Evolutionary conservation across 1,140 invertebrate genomes (phyloP).

Genomic region (Ruditapes philippinarum): DNA sequence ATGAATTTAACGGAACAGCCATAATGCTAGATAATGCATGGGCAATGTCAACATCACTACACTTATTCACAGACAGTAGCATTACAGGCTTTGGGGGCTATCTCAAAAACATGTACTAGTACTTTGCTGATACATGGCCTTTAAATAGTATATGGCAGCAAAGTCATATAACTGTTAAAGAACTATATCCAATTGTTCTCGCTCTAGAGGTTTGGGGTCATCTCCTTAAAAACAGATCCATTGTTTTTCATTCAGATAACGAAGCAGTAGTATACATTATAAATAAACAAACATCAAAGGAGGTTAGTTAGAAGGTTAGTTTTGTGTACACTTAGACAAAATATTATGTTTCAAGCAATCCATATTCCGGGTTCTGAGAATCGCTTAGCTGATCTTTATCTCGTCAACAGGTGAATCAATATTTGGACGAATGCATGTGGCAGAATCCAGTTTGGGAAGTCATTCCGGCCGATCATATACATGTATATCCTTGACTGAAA

Average conservation of each 20-base stretch:
- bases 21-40: slow-evolving; percentile 44
- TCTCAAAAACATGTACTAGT: background rate
- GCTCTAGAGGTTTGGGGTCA: slow-evolving; percentile 17
- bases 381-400: slow-evolving; percentile 17
- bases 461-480: background rate
- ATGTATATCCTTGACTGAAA: background rate
- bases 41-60: background rate
- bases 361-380: slow-evolving; percentile 43
- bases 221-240: background rate
- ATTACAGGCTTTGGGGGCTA: background rate
- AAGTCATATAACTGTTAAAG: slow-evolving; percentile 23
- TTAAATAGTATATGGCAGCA: background rate
- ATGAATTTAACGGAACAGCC: slow-evolving; percentile 27
- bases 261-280: slow-evolving; percentile 5
- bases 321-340: background rate
- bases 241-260: slow-evolving; percentile 54
- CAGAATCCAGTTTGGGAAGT: background rate
- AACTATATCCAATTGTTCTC: slow-evolving; percentile 18
- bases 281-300: slow-evolving; percentile 7
- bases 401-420: slow-evolving; percentile 15
- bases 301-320: slow-evolving; percentile 6
- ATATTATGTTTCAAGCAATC: background rate
- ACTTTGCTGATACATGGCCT: background rate
- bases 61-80: slow-evolving; percentile 22
- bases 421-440: background rate